Conservation (phyloP, 2,113 vertebrate species). For the Barbus barbus region DNA sequence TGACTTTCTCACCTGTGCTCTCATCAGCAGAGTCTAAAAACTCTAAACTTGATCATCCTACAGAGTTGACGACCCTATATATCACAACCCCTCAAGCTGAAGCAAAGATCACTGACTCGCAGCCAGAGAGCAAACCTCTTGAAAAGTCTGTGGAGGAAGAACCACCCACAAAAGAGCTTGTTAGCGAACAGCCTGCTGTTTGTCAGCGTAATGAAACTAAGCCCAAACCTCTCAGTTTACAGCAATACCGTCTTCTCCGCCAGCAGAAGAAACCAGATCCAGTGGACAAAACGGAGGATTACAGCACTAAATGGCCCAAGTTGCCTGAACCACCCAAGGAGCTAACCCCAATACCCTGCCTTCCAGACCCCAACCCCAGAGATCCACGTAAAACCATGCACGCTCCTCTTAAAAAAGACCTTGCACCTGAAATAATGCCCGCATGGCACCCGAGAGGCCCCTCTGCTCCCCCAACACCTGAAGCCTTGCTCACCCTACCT, state of each 20-base stretch:
- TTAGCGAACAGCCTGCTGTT: background rate
- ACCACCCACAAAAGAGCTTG: constrained; percentile 2
- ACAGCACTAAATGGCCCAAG: constrained; percentile 87
- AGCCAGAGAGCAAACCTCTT: constrained; percentile 25
- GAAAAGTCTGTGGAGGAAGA: background rate
- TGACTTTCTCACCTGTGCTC: constrained; percentile 42
- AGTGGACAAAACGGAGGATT: constrained; percentile 52
- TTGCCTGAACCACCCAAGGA: constrained; percentile 85
- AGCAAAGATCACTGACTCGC: background rate
- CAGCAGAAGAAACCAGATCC: constrained; percentile 80
- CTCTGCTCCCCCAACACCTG: constrained; percentile 74
- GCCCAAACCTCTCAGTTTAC: constrained; percentile 87
- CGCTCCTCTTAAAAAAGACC: constrained; percentile 54
- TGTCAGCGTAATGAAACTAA: constrained; percentile 72
- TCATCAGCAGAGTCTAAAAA: background rate
- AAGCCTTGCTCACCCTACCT: constrained; percentile 69
- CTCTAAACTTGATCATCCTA: background rate
- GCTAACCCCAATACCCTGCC: constrained; percentile 86
- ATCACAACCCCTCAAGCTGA: background rate
- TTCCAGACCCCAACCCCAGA: constrained; percentile 70
- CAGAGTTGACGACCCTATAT: background rate
- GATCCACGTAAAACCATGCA: constrained; percentile 57
- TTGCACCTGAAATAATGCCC: constrained; percentile 58
- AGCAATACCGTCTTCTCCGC: constrained; percentile 87
- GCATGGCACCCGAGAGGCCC: constrained; percentile 77